Percentiles rank a stretch among this genome's conserved stretches.
phyloP scores from a whole-genome alignment of 30 jellyfish, hydroid and myxozoan genomes.

The Rhopilema esculentum region DNA sequence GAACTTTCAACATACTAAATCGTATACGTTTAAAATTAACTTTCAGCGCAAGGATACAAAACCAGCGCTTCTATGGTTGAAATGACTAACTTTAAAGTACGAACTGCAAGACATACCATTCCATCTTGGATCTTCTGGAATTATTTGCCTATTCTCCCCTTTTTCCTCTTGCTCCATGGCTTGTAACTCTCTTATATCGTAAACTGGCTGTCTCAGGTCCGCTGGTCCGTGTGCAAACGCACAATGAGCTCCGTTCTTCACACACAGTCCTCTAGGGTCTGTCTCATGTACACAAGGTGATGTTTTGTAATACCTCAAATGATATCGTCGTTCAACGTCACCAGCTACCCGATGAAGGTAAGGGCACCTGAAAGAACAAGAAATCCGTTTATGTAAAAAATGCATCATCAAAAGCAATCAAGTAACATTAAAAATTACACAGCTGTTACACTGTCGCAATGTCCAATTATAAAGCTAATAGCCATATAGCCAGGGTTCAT shows the following conservation, averaged over 20 bases:
- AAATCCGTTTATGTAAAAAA: neutral
- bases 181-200: slow-evolving; percentile 91
- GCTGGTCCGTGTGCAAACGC: slow-evolving; percentile 99
- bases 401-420: too few species aligned
- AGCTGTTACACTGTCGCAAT: neutral
- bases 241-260: slow-evolving; percentile 97
- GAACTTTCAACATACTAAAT: too few species aligned
- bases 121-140: slow-evolving; percentile 99
- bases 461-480: too few species aligned
- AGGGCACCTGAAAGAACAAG: slow-evolving; percentile 79
- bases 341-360: slow-evolving; percentile 98
- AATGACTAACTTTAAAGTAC: neutral
- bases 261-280: slow-evolving; percentile 91
- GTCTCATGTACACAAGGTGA: slow-evolving; percentile 99
- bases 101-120: slow-evolving; percentile 64
- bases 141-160: slow-evolving; percentile 91
- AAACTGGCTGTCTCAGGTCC: slow-evolving; percentile 96
- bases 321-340: slow-evolving; percentile 97
- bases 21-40: too few species aligned
- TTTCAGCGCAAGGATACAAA: too few species aligned
- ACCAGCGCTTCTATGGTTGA: neutral
- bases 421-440: neutral
- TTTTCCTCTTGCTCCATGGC: slow-evolving; percentile 96
- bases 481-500: too few species aligned
- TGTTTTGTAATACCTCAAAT: slow-evolving; percentile 91